Conservation (phyloP, 2,888 invertebrate genomes). For the Macaria liturata region DNA sequence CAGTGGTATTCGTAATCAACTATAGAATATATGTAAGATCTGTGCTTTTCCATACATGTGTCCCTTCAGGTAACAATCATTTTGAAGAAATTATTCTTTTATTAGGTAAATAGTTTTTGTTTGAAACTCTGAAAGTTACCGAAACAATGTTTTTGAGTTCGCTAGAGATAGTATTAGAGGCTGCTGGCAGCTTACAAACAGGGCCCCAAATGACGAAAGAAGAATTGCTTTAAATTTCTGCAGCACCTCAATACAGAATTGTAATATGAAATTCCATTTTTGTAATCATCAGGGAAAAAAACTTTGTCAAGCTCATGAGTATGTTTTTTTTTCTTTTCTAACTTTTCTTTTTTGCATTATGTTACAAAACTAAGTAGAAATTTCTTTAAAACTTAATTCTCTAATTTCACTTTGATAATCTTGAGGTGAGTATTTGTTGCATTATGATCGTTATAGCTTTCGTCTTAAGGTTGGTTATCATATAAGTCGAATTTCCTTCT, state of each 20-base stretch:
- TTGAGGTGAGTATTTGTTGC: not conserved
- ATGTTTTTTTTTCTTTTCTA: no score
- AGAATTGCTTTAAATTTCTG: not conserved
- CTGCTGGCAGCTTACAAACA: constrained; percentile 33
- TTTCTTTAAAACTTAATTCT: no score
- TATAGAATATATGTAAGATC: constrained; percentile 9
- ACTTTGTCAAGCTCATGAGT: no score
- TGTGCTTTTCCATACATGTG: constrained; percentile 10
- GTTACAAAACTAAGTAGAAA: no score
- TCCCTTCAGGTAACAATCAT: constrained; percentile 2
- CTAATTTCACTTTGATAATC: no score
- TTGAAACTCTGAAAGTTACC: constrained; percentile 23
- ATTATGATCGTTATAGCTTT: constrained; percentile 3
- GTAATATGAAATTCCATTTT: no score
- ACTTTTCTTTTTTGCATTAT: no score
- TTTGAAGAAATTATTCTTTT: not conserved
- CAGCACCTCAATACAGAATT: no score
- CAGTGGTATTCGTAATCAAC: no score
- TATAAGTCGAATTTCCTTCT: constrained; percentile 35
- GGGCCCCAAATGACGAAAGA: constrained; percentile 7
- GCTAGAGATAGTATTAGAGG: constrained; percentile 20
- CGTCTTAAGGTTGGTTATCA: constrained; percentile 36
- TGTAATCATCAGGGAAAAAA: no score
- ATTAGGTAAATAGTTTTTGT: not conserved
- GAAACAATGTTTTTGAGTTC: constrained; percentile 9